phyloP scores from a whole-genome alignment of 2,888 invertebrate species.

The Pherbina coryleti region DNA sequence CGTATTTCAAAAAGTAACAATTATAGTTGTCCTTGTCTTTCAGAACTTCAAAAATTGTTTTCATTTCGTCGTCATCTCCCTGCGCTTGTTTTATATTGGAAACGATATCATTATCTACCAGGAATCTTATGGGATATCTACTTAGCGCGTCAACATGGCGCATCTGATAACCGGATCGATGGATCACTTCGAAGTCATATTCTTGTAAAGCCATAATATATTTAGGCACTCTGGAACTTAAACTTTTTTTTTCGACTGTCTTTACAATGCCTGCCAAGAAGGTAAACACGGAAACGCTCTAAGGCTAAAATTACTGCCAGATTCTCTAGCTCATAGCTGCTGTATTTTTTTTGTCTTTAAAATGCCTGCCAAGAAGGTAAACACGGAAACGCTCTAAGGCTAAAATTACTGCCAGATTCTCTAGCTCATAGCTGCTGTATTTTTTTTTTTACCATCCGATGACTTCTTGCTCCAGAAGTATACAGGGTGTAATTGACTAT shows the following conservation, averaged over 20 bases:
- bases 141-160: constrained; percentile 47
- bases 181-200: constrained; percentile 47
- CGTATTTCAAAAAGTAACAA: constrained; percentile 30
- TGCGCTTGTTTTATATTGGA: constrained; percentile 31
- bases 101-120: constrained; percentile 9
- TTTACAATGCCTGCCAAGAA: constrained; percentile 46
- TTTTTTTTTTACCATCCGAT: not conserved
- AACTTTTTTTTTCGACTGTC: constrained; percentile 45
- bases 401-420: constrained; percentile 40
- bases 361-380: constrained; percentile 49
- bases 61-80: constrained; percentile 16
- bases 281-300: constrained; percentile 52
- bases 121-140: constrained; percentile 41
- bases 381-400: constrained; percentile 52
- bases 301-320: constrained; percentile 45
- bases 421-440: constrained; percentile 29
- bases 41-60: not conserved
- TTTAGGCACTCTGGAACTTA: constrained; percentile 42
- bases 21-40: not conserved
- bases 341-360: constrained; percentile 39
- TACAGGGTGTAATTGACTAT: constrained; percentile 11
- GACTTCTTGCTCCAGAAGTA: constrained; percentile 34
- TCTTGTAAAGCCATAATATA: constrained; percentile 34
- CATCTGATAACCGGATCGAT: constrained; percentile 43
- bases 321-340: constrained; percentile 36